phyloP scores from a whole-genome alignment of 2,113 vertebrate species.

The Gracilinanus agilis region DNA sequence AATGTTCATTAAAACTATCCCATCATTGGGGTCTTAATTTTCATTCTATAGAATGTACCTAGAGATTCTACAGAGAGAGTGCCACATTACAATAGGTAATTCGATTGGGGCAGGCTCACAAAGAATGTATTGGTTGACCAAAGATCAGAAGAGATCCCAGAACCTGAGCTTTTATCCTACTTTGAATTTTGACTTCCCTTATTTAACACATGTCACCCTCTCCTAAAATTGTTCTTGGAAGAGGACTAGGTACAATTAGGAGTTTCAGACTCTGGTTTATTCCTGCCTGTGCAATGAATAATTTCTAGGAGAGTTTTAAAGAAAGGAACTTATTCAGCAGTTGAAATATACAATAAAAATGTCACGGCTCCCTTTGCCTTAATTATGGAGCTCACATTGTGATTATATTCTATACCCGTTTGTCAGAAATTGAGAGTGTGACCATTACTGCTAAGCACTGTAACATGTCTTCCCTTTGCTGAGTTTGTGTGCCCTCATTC shows the following conservation, averaged over 20 bases:
- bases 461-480: conserved; percentile 75
- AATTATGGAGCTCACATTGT: conserved; percentile 77
- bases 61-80: neutral
- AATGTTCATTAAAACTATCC: neutral
- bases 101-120: neutral
- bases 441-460: conserved; percentile 75
- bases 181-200: neutral
- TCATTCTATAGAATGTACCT: neutral
- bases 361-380: conserved; percentile 78
- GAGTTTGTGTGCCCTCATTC: conserved; percentile 74
- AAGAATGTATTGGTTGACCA: neutral
- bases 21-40: neutral
- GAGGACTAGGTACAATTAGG: conserved; percentile 61
- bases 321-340: conserved; percentile 73
- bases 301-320: conserved; percentile 45
- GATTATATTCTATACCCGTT: conserved; percentile 75
- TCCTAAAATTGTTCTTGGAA: conserved; percentile 64
- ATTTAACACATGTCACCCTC: conserved; percentile 45
- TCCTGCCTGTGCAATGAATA: conserved; percentile 71
- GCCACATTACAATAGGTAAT: neutral
- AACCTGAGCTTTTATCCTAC: conserved; percentile 1
- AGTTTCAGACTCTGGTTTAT: conserved; percentile 73
- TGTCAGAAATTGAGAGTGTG: conserved; percentile 77
- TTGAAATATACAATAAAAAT: conserved; percentile 79
- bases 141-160: neutral